Conservation (phyloP, 2,797 vertebrate species). For the Capromys pilorides region DNA sequence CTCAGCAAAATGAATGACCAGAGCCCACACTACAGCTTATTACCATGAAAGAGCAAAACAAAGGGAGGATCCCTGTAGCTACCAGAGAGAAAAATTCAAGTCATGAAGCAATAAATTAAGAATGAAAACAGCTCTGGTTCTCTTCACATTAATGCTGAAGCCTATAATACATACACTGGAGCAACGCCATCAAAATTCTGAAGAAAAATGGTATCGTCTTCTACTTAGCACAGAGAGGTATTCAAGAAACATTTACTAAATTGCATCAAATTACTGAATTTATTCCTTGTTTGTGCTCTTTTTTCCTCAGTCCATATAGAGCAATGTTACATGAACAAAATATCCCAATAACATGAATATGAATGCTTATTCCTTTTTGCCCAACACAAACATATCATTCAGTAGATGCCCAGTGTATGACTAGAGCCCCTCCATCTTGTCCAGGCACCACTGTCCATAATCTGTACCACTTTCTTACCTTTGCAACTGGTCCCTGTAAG, state of each 20-base stretch:
- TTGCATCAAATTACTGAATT: background rate
- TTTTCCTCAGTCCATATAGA: background rate
- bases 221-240: background rate
- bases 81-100: background rate
- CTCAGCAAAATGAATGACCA: background rate
- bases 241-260: slow-evolving; percentile 19
- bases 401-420: background rate
- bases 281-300: slow-evolving; percentile 4
- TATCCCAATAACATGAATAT: background rate
- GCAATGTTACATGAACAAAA: background rate
- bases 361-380: background rate
- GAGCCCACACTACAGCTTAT: background rate
- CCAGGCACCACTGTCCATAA: background rate
- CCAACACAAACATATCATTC: background rate
- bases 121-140: background rate
- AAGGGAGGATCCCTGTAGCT: background rate
- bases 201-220: slow-evolving; percentile 34
- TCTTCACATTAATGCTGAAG: background rate
- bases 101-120: background rate
- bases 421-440: background rate
- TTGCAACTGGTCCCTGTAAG: background rate
- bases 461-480: background rate
- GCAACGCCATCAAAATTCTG: background rate
- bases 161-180: background rate
- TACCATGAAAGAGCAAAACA: background rate